These are phyloP conservation scores for Phyllotis vaccarum DNA, from an alignment of 2,797 vertebrate species.

Conservation along the genomic window DNA sequence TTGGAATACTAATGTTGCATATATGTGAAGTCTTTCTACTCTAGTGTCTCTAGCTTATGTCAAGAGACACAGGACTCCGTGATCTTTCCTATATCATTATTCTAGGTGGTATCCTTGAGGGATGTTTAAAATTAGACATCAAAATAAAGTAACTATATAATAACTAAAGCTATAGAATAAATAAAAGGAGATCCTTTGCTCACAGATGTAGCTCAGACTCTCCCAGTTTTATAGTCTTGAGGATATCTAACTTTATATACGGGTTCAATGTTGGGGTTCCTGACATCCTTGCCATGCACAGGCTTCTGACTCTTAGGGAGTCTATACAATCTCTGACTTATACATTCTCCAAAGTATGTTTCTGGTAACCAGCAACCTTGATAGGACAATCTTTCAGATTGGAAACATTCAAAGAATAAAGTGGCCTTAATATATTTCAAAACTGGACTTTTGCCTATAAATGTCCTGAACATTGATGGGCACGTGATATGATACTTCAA, in stretches of 20 bases:
- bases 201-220: background rate
- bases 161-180: background rate
- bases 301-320: background rate
- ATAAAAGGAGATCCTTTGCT: background rate
- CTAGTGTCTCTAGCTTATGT: background rate
- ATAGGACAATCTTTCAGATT: background rate
- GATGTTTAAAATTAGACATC: background rate
- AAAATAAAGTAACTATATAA: background rate
- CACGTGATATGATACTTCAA: constrained; percentile 38
- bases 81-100: background rate
- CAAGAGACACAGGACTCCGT: background rate
- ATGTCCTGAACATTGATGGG: background rate
- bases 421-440: background rate
- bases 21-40: background rate
- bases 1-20: background rate
- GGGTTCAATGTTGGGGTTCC: background rate
- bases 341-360: background rate
- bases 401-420: background rate
- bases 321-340: background rate
- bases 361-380: background rate
- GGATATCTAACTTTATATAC: background rate
- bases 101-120: background rate
- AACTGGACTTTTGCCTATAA: background rate
- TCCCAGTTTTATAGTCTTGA: background rate
- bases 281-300: background rate